Evolutionary conservation across 2,888 invertebrate genomes (phyloP), one percentile per base, ranked within the genome.

Genomic region (Eristalis pertinax): DNA sequence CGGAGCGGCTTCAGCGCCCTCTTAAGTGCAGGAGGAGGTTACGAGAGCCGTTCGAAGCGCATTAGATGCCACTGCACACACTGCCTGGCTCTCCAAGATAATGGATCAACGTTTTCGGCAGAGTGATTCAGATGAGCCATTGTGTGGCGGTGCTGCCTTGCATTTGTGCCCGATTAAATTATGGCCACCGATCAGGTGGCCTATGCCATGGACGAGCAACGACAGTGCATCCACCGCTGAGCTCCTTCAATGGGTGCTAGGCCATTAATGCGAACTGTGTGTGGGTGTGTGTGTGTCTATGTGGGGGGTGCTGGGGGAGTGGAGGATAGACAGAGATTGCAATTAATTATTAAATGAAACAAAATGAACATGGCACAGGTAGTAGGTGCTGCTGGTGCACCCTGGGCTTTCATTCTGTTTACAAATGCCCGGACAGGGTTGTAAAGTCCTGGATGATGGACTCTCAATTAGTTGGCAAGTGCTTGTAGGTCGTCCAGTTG

Each of bases 21-120:
- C 38, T 38, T 13, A 13, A 13, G 38, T 13, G 38, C 13, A 38
- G 13, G 26, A 26, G 26, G 26, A n/a, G n/a, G n/a, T n/a, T n/a
- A n/a, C n/a, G n/a, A n/a, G n/a, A n/a, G n/a, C n/a, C n/a, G 62
- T 22, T 69, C 60, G 63, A 56, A n/a, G 24, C 62, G 67, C 60
- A 77, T 77, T 56, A 77, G 63, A 77, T 77, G 63, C 35, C 69
- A 63, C 32, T 24, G 63, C 69, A 69, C 50, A 50, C 50, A 60
- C 60, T 19, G 2, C 4, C 26, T 29, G 35, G 43, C 38, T 72
- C 56, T 64, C 64, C 26, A 22, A 58, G 64, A 78, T 72, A 72
- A 78, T 56, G 32, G 65, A 29, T 41, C 64, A 58, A 72, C 56
- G 73, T 43, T 79, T 73, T 79, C 67, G 70, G 15, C 60, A 38